Percentiles rank a stretch among this genome's conserved stretches.
These are phyloP conservation scores for Bicyclus anynana DNA, from an alignment of 1,140 invertebrate species.

Conservation along the genomic window DNA sequence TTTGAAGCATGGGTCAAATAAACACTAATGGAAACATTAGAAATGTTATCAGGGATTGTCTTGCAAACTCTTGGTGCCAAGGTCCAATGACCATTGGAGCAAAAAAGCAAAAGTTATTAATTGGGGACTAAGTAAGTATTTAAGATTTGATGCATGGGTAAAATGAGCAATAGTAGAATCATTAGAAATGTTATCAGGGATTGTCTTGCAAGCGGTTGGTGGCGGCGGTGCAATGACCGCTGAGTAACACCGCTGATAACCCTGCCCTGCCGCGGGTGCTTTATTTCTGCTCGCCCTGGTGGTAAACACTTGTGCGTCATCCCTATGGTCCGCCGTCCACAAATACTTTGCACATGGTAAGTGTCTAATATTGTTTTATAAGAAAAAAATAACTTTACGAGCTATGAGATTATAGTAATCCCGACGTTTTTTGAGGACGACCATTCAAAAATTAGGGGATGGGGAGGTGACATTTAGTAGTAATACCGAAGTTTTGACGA, in stretches of 20 bases:
- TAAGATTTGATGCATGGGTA: too few species aligned
- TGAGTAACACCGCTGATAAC: constrained; percentile 53
- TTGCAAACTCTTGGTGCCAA: too few species aligned
- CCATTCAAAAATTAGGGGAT: too few species aligned
- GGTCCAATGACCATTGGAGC: too few species aligned
- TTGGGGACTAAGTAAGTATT: too few species aligned
- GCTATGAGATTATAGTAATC: neutral
- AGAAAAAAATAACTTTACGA: neutral
- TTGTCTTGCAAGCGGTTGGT: constrained; percentile 33
- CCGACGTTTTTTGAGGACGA: too few species aligned
- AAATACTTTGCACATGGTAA: constrained; percentile 47
- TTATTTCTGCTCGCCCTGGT: constrained; percentile 64
- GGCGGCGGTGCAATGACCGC: constrained; percentile 52
- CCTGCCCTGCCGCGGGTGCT: constrained; percentile 38
- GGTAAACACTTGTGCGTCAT: constrained; percentile 67
- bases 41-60: too few species aligned
- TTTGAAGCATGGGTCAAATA: too few species aligned
- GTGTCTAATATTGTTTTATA: neutral
- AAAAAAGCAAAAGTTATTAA: too few species aligned
- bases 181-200: constrained; percentile 54
- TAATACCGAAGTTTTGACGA: too few species aligned
- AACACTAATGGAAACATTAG: too few species aligned
- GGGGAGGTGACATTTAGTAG: too few species aligned
- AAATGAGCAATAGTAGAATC: constrained; percentile 34
- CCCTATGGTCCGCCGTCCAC: constrained; percentile 54